These are phyloP conservation scores for Colius striatus DNA, from an alignment of 2,113 vertebrate species.

Conservation along the genomic window DNA sequence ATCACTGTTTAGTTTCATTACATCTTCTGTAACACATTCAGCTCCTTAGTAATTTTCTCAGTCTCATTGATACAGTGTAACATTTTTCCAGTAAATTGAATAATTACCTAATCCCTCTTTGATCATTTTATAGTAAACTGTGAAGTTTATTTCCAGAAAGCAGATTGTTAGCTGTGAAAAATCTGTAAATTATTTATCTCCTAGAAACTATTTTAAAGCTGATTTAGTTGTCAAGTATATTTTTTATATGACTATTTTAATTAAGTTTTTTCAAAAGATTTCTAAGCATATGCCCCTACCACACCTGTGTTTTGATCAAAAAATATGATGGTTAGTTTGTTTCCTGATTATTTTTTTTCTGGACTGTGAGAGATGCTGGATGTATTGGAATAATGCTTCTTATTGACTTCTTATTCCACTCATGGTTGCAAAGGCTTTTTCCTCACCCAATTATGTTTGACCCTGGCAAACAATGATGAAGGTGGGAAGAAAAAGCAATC, in stretches of 20 bases:
- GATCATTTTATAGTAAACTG: constrained; percentile 71
- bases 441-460: not conserved
- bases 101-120: constrained; percentile 73
- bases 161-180: constrained; percentile 65
- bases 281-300: not conserved
- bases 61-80: constrained; percentile 46
- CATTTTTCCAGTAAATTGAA: constrained; percentile 66
- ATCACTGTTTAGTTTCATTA: constrained; percentile 58
- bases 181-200: constrained; percentile 68
- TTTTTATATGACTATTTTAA: constrained; percentile 44
- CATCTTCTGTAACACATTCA: constrained; percentile 1
- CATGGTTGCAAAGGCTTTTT: not conserved
- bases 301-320: not conserved
- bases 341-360: not conserved
- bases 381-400: not conserved
- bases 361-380: not conserved
- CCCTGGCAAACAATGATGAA: constrained; percentile 8
- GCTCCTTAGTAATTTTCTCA: constrained; percentile 45
- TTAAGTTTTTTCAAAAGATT: constrained; percentile 33
- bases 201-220: constrained; percentile 64
- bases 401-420: not conserved
- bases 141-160: constrained; percentile 70
- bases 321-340: not conserved
- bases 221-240: constrained; percentile 58
- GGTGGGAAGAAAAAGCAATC: not conserved